Percentiles rank a stretch among this genome's conserved stretches.
phyloP scores from a whole-genome alignment of 2,888 invertebrate genomes.

The Erebia palarica region DNA sequence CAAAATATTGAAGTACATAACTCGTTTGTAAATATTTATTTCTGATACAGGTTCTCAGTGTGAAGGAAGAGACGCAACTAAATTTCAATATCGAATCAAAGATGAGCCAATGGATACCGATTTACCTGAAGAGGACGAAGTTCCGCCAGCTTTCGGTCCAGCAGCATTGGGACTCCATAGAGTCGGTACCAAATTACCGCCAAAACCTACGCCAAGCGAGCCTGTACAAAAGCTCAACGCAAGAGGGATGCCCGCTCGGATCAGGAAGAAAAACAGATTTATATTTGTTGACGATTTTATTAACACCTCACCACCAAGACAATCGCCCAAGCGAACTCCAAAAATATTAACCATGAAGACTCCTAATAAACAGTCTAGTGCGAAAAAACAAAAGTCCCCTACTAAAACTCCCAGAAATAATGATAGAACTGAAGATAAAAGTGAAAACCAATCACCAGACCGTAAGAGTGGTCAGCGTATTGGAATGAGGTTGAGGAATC shows the following conservation, averaged over 20 bases:
- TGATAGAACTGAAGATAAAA: conserved; percentile 73
- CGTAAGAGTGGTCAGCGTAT: conserved; percentile 94
- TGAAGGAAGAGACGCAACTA: conserved; percentile 56
- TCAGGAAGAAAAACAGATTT: conserved; percentile 93
- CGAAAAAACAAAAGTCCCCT: conserved; percentile 79
- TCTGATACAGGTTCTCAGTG: conserved; percentile 61
- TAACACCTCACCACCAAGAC: conserved; percentile 88
- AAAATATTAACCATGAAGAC: conserved; percentile 79
- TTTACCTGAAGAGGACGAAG: conserved; percentile 86
- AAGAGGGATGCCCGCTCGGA: conserved; percentile 94
- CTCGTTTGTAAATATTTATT: conserved; percentile 35
- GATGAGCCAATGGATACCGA: conserved; percentile 84
- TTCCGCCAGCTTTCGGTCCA: conserved; percentile 88
- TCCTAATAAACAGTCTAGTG: conserved; percentile 68
- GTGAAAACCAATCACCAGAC: conserved; percentile 85
- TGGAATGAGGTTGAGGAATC: conserved; percentile 93
- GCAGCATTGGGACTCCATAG: conserved; percentile 91
- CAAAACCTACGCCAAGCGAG: conserved; percentile 86
- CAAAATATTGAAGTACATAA: neutral
- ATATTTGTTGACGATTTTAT: conserved; percentile 95
- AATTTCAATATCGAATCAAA: conserved; percentile 70
- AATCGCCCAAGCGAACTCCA: conserved; percentile 86
- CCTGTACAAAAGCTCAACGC: conserved; percentile 92
- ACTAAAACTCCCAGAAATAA: conserved; percentile 75
- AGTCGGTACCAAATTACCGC: conserved; percentile 89